These are phyloP conservation scores for Litoditis marina DNA, from an alignment of 2,888 invertebrate species.

Conservation along the genomic window DNA sequence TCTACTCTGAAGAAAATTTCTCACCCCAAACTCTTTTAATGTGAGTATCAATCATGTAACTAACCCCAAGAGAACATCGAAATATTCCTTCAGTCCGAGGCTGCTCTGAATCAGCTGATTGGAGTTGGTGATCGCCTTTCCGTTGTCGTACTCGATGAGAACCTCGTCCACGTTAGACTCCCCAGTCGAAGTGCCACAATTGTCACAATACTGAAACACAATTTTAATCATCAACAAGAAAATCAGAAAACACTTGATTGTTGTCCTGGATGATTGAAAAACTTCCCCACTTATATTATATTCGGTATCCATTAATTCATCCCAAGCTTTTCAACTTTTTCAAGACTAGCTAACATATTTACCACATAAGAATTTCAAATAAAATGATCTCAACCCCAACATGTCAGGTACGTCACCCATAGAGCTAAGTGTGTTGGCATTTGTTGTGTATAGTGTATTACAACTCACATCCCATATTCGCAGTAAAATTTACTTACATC, in stretches of 20 bases:
- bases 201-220: constrained; percentile 1
- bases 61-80: constrained; percentile 26
- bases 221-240: background rate
- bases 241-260: background rate
- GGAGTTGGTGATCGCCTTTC: background rate
- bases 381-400: too few relatives aligned
- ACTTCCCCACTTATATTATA: too few relatives aligned
- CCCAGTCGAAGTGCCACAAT: background rate
- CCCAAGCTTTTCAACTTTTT: too few relatives aligned
- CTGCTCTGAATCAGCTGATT: constrained; percentile 9
- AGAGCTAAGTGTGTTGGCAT: too few relatives aligned
- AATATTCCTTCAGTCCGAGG: constrained; percentile 24
- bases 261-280: too few relatives aligned
- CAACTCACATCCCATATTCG: too few relatives aligned
- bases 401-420: too few relatives aligned
- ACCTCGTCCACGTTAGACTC: constrained; percentile 18
- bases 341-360: too few relatives aligned
- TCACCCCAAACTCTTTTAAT: too few relatives aligned
- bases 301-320: too few relatives aligned
- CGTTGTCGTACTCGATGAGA: constrained; percentile 24
- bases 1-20: background rate
- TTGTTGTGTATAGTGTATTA: too few relatives aligned
- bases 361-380: too few relatives aligned
- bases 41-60: background rate
- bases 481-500: constrained; percentile 27